Percentiles rank a stretch among this genome's conserved stretches.
Conservation (phyloP, 2,113 vertebrate genomes). For the Microtus oregoni region DNA sequence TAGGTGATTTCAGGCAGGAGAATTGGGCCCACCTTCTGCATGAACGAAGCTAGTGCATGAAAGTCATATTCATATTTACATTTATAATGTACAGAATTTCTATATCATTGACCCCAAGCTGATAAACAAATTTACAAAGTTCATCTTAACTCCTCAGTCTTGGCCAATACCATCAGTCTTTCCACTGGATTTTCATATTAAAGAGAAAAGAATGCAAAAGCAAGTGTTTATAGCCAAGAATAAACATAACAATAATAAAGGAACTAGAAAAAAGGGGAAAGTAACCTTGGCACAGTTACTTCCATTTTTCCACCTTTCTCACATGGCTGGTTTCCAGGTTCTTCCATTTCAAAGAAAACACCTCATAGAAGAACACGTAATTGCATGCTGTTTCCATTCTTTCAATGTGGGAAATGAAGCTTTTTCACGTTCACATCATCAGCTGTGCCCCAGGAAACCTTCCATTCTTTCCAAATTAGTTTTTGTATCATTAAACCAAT, state of each 20-base stretch:
- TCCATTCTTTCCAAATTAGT: slow-evolving; percentile 77
- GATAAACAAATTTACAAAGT: slow-evolving; percentile 82
- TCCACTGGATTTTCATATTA: slow-evolving; percentile 76
- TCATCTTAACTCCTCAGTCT: slow-evolving; percentile 79
- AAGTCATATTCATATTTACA: slow-evolving; percentile 75
- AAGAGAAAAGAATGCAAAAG: slow-evolving; percentile 62
- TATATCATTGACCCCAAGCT: slow-evolving; percentile 81
- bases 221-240: slow-evolving; percentile 83
- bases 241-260: slow-evolving; percentile 80
- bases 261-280: slow-evolving; percentile 71
- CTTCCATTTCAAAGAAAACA: slow-evolving; percentile 78
- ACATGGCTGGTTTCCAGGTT: slow-evolving; percentile 70
- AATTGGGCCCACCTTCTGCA: slow-evolving; percentile 59
- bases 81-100: slow-evolving; percentile 72
- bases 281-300: slow-evolving; percentile 75
- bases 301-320: slow-evolving; percentile 79
- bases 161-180: slow-evolving; percentile 74
- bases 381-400: slow-evolving; percentile 74
- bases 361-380: slow-evolving; percentile 75
- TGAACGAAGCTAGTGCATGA: slow-evolving; percentile 62
- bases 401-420: slow-evolving; percentile 73
- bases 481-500: slow-evolving; percentile 81
- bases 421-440: slow-evolving; percentile 73
- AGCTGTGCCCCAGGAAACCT: slow-evolving; percentile 78
- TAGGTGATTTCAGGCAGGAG: neutral